Evolutionary conservation across 2,797 vertebrate species (phyloP), one percentile per base, ranked within the genome.

Genomic region (Sebastes jordani): DNA sequence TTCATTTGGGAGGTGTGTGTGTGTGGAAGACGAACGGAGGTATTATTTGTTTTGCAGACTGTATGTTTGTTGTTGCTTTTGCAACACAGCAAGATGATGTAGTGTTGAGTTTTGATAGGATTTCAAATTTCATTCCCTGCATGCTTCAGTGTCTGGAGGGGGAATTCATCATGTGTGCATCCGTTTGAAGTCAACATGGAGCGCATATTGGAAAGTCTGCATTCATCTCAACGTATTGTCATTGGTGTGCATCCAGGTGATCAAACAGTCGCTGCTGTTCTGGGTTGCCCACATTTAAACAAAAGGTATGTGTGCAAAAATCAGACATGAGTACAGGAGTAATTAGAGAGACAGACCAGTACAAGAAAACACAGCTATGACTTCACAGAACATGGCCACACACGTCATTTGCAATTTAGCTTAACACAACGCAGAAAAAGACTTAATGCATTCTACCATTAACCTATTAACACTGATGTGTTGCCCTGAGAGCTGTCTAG

Each of bases 81-180:
- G 61, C 78, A 92, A 80, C 73, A 73, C 55, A 1, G 64, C 58
- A 70, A 85, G 78, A 85, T 78, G 80, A 90, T 84, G 82, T 82
- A 83, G 81, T 74, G 73, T 85, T 84, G 74, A 78, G 78, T 89
- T 30, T 90, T 92, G 91, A 92, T 93, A 90, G 88, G 82, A 86
- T 91, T 94, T 90, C 87, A 81, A 18, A 89, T 92, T 93, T 94
- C 90, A 94, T 95, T 95, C 93, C 85, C 91, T 80, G 92, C 91
- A 87, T 94, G 92, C 93, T 94, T 93, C 86, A 90, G 84, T 61
- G 88, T 95, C 94, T 95, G 92, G 85, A 94, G 83, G 38, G 83
- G 82, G 91, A 90, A 89, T 93, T 90, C 85, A 92, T 89, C 83
- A 84, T 85, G 84, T 88, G 87, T 88, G 83, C 78, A 89, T 90